A percentile compares a stretch with the other conserved stretches of the same genome.
phyloP scores from a whole-genome alignment of 2,888 invertebrate species.

The Lithosia quadra region DNA sequence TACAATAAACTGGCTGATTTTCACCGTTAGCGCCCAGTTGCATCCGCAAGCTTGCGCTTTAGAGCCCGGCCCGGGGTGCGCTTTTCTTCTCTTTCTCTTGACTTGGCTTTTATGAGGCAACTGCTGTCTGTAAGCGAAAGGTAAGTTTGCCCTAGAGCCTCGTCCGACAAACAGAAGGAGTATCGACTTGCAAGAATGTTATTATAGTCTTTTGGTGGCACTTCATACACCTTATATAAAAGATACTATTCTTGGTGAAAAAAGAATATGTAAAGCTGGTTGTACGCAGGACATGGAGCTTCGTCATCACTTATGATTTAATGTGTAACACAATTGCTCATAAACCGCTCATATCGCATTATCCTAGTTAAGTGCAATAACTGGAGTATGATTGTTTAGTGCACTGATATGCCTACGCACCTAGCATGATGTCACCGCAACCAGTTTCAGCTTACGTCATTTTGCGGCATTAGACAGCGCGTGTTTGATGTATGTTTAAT shows the following conservation, averaged over 20 bases:
- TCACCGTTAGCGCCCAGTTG: too few relatives aligned
- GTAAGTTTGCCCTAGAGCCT: too few relatives aligned
- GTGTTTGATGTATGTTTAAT: constrained; percentile 4
- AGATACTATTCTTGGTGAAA: background rate
- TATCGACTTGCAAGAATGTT: too few relatives aligned
- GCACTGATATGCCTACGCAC: constrained; percentile 53
- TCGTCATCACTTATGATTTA: constrained; percentile 17
- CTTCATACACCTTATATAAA: too few relatives aligned
- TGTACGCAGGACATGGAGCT: background rate
- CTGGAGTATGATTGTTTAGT: constrained; percentile 47
- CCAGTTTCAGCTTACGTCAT: constrained; percentile 62
- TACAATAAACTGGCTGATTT: too few relatives aligned
- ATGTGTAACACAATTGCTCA: constrained; percentile 39
- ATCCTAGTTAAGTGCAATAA: constrained; percentile 37
- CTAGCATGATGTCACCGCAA: constrained; percentile 61
- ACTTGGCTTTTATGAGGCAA: too few relatives aligned
- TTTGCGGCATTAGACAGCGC: constrained; percentile 11
- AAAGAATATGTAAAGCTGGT: background rate
- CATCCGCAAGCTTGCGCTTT: too few relatives aligned
- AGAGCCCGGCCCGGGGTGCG: too few relatives aligned
- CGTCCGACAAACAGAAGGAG: too few relatives aligned
- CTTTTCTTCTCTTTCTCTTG: too few relatives aligned
- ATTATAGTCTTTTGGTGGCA: too few relatives aligned
- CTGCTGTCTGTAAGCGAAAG: too few relatives aligned
- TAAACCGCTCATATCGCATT: constrained; percentile 46